Percentiles rank a stretch among this genome's conserved stretches.
Evolutionary conservation across 2,888 invertebrate genomes (phyloP).

Genomic region (Ashinkailepas kermadecensis): DNA sequence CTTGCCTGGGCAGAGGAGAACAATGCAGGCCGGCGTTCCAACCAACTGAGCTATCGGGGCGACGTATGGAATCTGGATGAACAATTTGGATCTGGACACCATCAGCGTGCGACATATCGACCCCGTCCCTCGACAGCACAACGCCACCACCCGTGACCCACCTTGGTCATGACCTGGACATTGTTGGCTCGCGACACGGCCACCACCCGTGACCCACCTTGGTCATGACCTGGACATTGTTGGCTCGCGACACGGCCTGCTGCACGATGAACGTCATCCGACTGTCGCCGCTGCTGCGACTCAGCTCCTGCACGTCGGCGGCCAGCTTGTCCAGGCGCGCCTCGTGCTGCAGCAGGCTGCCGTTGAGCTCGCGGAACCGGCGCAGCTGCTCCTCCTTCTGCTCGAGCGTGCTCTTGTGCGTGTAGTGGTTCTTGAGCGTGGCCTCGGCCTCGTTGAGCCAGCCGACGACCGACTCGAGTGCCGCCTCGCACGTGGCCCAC

Average conservation of each 20-base stretch:
- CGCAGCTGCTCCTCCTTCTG: constrained; percentile 85
- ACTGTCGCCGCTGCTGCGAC: constrained; percentile 71
- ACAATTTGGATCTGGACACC: too few species aligned
- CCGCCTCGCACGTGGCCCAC: constrained; percentile 85
- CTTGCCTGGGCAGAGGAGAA: too few species aligned
- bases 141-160: constrained; percentile 35
- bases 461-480: constrained; percentile 67
- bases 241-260: constrained; percentile 81
- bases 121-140: too few species aligned
- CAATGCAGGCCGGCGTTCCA: too few species aligned
- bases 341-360: constrained; percentile 72
- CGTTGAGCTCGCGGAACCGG: constrained; percentile 75
- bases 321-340: constrained; percentile 76
- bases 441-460: constrained; percentile 83
- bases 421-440: constrained; percentile 67
- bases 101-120: too few species aligned
- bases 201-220: constrained; percentile 48
- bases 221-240: constrained; percentile 77
- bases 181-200: constrained; percentile 83
- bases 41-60: too few species aligned
- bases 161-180: constrained; percentile 74
- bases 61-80: too few species aligned
- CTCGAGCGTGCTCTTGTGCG: constrained; percentile 70
- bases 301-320: constrained; percentile 74
- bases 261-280: constrained; percentile 78